phyloP scores from a whole-genome alignment of 2,113 vertebrate species.

The Laticauda laticaudata region DNA sequence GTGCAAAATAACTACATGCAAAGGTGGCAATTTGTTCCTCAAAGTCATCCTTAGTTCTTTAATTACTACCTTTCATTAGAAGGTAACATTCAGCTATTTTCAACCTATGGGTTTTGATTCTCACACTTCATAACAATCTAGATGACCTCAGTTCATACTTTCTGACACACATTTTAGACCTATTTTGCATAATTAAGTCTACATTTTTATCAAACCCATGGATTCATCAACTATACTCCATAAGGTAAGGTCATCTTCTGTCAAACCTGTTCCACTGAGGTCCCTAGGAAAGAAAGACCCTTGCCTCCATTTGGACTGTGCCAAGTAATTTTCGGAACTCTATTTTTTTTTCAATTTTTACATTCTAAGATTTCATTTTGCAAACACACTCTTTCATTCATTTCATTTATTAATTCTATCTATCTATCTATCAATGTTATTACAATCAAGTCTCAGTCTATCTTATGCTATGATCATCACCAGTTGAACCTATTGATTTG shows the following conservation, averaged over 20 bases:
- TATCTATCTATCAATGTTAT: not conserved
- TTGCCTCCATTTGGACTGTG: not conserved
- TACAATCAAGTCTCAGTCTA: not conserved
- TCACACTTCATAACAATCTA: not conserved
- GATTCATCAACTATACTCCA: not conserved
- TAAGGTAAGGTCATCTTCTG: not conserved
- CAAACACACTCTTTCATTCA: not conserved
- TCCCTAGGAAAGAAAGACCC: not conserved
- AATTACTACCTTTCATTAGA: not conserved
- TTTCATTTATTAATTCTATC: not conserved
- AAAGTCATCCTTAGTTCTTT: not conserved
- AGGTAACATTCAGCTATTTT: not conserved
- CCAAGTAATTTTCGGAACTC: not conserved
- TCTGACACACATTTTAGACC: not conserved
- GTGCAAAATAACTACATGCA: not conserved
- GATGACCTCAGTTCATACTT: not conserved
- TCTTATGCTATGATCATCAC: not conserved
- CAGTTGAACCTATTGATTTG: not conserved
- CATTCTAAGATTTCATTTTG: not conserved
- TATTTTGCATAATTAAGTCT: not conserved
- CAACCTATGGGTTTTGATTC: not conserved
- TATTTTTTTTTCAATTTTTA: not conserved
- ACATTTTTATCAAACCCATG: not conserved
- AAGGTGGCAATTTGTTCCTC: not conserved
- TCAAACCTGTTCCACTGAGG: not conserved